These are phyloP conservation scores for Bibio marci DNA, from an alignment of 2,888 invertebrate species.

Conservation along the genomic window DNA sequence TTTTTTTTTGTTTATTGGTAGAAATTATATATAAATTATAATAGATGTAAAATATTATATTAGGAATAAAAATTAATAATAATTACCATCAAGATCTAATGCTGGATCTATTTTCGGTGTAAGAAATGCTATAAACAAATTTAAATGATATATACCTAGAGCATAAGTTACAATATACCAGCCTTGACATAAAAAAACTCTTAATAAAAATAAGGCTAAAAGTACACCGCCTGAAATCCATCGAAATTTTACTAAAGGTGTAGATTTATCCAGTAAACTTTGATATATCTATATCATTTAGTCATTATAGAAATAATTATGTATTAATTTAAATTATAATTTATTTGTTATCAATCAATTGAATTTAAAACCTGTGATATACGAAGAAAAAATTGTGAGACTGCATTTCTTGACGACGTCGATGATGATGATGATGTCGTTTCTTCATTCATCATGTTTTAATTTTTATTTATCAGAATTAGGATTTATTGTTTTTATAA, in stretches of 20 bases:
- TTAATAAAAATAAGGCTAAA: conserved; percentile 54
- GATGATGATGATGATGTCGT: conserved; percentile 16
- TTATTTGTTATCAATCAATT: conserved; percentile 2
- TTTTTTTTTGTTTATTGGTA: too few relatives aligned
- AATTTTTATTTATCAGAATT: neutral
- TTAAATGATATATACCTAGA: conserved; percentile 96
- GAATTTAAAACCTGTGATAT: conserved; percentile 23
- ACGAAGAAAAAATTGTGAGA: conserved; percentile 25
- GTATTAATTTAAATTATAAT: neutral
- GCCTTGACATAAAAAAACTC: conserved; percentile 81
- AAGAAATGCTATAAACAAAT: conserved; percentile 98
- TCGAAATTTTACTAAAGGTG: conserved; percentile 62
- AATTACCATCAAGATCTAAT: conserved; percentile 74
- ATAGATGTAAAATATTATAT: neutral
- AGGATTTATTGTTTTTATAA: too few relatives aligned
- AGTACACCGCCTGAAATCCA: conserved; percentile 61
- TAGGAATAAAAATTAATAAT: conserved; percentile 3
- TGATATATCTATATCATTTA: conserved; percentile 39
- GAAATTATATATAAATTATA: too few relatives aligned
- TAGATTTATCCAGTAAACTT: conserved; percentile 71
- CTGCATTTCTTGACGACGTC: conserved; percentile 13
- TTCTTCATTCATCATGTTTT: conserved; percentile 27
- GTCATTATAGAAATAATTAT: neutral
- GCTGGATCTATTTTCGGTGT: conserved; percentile 99
- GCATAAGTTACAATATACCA: conserved; percentile 99